Percentiles rank a stretch among this genome's conserved stretches.
Evolutionary conservation across 2,888 invertebrate species (phyloP).

Genomic region (Cerastis leucographa): DNA sequence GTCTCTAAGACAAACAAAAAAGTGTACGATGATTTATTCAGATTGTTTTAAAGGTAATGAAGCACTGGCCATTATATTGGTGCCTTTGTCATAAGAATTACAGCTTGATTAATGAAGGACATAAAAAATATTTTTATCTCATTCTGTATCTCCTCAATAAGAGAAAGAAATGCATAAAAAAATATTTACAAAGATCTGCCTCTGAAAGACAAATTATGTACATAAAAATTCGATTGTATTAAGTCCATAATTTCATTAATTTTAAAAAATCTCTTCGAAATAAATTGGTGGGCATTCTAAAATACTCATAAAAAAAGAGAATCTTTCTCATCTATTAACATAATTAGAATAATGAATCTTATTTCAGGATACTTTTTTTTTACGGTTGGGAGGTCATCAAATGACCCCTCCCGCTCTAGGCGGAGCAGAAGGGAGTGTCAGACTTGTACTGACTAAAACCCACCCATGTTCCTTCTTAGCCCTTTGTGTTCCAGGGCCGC

Average conservation of each 20-base stretch:
- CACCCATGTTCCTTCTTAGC: no score
- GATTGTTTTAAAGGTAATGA: not conserved
- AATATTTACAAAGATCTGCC: not conserved
- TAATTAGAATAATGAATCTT: not conserved
- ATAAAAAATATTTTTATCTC: not conserved
- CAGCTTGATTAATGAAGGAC: not conserved
- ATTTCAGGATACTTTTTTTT: no score
- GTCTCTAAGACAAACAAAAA: not conserved
- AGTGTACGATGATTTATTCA: not conserved
- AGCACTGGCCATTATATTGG: not conserved
- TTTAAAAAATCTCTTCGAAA: not conserved
- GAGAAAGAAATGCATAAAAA: not conserved
- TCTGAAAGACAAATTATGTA: not conserved
- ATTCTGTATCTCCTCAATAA: not conserved
- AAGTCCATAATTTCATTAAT: not conserved
- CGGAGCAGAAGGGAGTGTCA: no score
- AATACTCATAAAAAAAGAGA: not conserved
- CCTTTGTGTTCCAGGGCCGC: no score
- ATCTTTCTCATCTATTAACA: not conserved
- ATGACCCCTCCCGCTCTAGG: no score
- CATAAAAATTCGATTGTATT: not conserved
- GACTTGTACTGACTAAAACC: no score
- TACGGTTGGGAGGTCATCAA: no score
- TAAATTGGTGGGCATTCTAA: not conserved
- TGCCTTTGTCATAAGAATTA: not conserved